These are phyloP conservation scores for Augiades crinisus DNA, from an alignment of 2,888 invertebrate species.

Conservation along the genomic window DNA sequence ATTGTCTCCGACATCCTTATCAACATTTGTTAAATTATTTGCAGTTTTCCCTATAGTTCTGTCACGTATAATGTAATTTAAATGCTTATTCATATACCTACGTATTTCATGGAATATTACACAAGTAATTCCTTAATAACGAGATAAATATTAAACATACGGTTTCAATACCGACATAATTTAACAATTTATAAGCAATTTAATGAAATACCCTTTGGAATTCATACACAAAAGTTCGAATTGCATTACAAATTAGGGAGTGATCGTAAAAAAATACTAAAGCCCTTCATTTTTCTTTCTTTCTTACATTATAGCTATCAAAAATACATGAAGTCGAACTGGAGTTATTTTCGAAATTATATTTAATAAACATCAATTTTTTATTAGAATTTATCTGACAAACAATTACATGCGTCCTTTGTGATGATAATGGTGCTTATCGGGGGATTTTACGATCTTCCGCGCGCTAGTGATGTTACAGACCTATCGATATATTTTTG, in stretches of 20 bases:
- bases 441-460: constrained; percentile 71
- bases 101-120: no score
- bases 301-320: constrained; percentile 12
- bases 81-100: no score
- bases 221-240: constrained; percentile 3
- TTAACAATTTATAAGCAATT: constrained; percentile 7
- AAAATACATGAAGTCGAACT: constrained; percentile 41
- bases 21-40: no score
- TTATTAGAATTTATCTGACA: constrained; percentile 81
- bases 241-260: constrained; percentile 1
- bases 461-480: constrained; percentile 51
- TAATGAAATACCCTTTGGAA: background rate
- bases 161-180: background rate
- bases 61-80: no score
- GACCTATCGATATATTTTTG: no score
- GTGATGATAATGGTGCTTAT: constrained; percentile 77
- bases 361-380: constrained; percentile 78
- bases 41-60: no score
- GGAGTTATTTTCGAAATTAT: constrained; percentile 65
- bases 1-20: no score
- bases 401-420: constrained; percentile 79
- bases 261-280: constrained; percentile 8
- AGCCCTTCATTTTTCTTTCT: constrained; percentile 23
- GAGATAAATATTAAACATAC: background rate
- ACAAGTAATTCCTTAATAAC: background rate